Evolutionary conservation across 2,113 vertebrate species (phyloP).

Genomic region (Aramus guarauna): DNA sequence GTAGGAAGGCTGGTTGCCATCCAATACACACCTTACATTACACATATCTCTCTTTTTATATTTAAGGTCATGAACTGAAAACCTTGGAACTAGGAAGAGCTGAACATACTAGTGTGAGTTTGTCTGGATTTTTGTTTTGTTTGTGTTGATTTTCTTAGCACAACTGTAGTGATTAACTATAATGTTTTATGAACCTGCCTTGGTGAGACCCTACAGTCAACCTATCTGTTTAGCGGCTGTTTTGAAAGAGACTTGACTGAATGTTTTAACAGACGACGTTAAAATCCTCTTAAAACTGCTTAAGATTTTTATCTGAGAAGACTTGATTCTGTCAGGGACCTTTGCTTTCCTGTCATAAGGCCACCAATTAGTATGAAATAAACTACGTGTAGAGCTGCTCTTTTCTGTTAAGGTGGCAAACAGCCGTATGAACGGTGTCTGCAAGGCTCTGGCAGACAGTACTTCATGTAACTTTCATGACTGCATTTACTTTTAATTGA

Average conservation of each 20-base stretch:
- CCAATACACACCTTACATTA: neutral
- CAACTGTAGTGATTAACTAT: neutral
- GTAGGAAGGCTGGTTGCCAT: neutral
- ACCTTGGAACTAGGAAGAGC: neutral
- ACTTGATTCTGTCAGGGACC: neutral
- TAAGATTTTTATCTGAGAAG: neutral
- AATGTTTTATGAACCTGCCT: neutral
- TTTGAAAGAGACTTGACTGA: neutral
- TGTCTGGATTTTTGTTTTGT: neutral
- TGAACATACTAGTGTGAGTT: neutral
- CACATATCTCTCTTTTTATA: neutral
- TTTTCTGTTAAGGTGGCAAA: neutral
- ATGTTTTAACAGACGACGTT: neutral
- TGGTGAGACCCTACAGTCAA: neutral
- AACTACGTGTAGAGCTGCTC: neutral
- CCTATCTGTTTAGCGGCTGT: neutral
- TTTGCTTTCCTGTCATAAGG: neutral
- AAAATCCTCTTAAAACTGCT: neutral
- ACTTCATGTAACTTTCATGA: conserved; percentile 57
- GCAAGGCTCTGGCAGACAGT: neutral
- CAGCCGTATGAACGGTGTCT: neutral
- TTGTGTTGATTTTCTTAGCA: neutral
- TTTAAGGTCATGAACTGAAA: neutral
- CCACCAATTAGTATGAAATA: neutral
- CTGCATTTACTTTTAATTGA: conserved; percentile 36